A percentile compares a stretch with the other conserved stretches of the same genome.
phyloP scores from a whole-genome alignment of 2,797 vertebrate genomes.

The Cuculus canorus region DNA sequence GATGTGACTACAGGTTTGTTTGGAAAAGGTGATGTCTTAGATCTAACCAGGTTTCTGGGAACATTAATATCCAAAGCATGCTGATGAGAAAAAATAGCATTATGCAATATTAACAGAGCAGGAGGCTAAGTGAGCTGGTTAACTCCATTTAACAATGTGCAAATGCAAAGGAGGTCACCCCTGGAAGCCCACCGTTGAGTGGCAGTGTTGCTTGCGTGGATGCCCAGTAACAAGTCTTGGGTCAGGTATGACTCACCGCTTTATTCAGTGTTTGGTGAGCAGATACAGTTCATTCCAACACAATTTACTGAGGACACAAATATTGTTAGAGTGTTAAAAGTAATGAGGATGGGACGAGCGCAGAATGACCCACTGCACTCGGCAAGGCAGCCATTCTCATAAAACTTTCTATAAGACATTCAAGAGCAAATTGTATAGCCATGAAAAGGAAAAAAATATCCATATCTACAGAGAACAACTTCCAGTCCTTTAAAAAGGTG shows the following conservation, averaged over 20 bases:
- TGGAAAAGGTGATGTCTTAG: conserved; percentile 45
- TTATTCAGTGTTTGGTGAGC: conserved; percentile 5
- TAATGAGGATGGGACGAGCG: background rate
- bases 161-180: background rate
- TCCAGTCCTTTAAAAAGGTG: background rate
- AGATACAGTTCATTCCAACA: conserved; percentile 22
- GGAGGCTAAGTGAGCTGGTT: conserved; percentile 14
- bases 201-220: background rate
- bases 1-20: conserved; percentile 46
- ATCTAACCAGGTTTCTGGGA: conserved; percentile 47
- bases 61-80: conserved; percentile 33
- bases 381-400: background rate
- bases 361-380: background rate
- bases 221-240: background rate
- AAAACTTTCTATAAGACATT: background rate
- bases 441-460: background rate
- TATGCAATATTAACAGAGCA: conserved; percentile 7
- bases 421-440: background rate
- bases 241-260: conserved; percentile 46
- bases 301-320: conserved; percentile 24
- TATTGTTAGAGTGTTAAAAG: conserved; percentile 33
- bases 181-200: background rate
- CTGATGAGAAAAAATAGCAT: background rate
- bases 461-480: background rate
- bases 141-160: background rate